Percentiles rank a stretch among this genome's conserved stretches.
Evolutionary conservation across 2,888 invertebrate genomes (phyloP).

Genomic region (Lithophane leautieri): DNA sequence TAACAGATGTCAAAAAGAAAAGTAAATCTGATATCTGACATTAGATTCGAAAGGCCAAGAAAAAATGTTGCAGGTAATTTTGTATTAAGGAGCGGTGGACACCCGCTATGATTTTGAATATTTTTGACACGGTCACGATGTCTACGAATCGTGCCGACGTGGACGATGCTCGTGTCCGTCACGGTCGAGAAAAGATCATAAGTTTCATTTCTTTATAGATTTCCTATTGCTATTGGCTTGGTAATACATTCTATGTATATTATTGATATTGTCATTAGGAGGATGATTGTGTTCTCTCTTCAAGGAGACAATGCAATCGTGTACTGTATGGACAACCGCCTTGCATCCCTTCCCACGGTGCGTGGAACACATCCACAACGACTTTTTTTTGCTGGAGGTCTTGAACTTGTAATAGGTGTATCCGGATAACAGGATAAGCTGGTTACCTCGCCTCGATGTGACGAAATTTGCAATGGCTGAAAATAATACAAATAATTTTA

Average conservation of each 20-base stretch:
- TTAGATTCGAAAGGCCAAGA: background rate
- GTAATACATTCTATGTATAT: background rate
- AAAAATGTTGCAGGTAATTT: background rate
- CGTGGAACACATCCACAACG: slow-evolving; percentile 34
- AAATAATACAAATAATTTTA: background rate
- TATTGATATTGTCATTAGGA: background rate
- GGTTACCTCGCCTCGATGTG: slow-evolving; percentile 3
- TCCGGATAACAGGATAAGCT: slow-evolving; percentile 7
- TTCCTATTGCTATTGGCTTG: background rate
- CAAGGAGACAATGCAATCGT: background rate
- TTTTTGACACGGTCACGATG: background rate
- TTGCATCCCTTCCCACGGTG: slow-evolving; percentile 34
- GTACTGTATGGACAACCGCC: slow-evolving; percentile 22
- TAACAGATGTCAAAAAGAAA: background rate
- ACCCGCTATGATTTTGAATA: background rate
- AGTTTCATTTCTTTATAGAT: background rate
- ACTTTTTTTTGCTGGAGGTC: background rate
- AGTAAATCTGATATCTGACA: background rate
- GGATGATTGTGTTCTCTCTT: slow-evolving; percentile 2
- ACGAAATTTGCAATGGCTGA: slow-evolving; percentile 4
- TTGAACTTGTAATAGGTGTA: slow-evolving; percentile 16
- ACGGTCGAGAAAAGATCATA: background rate
- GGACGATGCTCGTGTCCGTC: background rate
- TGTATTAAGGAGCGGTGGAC: background rate
- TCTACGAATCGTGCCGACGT: background rate